Base-by-base conservation (phyloP, 2,888 invertebrate genomes). In the Bimastos eiseni region DNA sequence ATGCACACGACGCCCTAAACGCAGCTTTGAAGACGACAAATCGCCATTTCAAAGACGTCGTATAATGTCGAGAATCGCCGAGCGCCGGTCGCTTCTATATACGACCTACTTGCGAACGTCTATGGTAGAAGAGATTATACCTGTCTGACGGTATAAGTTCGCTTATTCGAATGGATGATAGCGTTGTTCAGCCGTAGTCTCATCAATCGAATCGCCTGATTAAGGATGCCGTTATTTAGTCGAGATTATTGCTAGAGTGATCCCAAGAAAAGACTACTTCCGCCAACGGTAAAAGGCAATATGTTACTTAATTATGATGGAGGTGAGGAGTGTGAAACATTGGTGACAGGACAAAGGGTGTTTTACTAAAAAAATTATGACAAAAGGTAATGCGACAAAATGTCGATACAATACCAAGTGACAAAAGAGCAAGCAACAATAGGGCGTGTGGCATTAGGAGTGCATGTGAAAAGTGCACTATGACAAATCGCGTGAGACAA, bases 171-270 rank as follows among this genome's bases (percentile, higher is more conserved):
- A 30, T 70, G 70, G n/a, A n/a, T 70, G 17, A 70, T 70, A 70
- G n/a, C n/a, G n/a, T n/a, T 70, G 70, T 30, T 70, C 70, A 8
- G 70, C 8, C 70, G 70, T 70, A 21, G 30, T 70, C n/a, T 70
- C 70, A n/a, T 70, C n/a, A 70, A 70, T 70, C 70, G n/a, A 70
- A 70, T 70, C 70, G 70, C 13, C 30, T 70, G 70, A 70, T n/a
- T 70, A 30, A n/a, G 70, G 70, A 70, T 17, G 49, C 49, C 49
- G n/a, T 70, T n/a, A 70, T 70, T 70, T 49, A 49, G 49, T 24
- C 24, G 70, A 70, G 70, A 70, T 70, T n/a, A 70, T 70, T 70
- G 70, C 70, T 70, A 70, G n/a, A 70, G 70, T 70, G 70, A 70
- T 70, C n/a, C 30, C 30, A n/a, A 70, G n/a, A 70, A 70, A 70